Conservation (phyloP, 2,113 vertebrate species). For the Acanthisitta chloris region DNA sequence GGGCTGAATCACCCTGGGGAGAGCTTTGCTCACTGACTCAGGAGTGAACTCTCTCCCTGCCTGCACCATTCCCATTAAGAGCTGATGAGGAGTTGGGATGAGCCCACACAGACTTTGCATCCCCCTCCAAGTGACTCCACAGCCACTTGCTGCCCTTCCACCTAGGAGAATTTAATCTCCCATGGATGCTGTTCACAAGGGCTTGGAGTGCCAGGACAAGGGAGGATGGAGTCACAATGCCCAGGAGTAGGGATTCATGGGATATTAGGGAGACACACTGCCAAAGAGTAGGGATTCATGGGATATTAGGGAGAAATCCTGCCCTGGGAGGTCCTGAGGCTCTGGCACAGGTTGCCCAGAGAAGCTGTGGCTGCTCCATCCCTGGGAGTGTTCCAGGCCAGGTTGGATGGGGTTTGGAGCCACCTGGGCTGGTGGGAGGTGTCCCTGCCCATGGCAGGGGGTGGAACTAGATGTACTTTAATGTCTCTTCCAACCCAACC, state of each 20-base stretch:
- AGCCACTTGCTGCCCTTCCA: neutral
- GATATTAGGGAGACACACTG: neutral
- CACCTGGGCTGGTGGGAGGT: rapidly evolving
- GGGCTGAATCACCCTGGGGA: neutral
- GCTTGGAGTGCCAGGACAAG: neutral
- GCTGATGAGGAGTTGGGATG: rapidly evolving
- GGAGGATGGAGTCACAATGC: neutral
- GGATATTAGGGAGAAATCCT: neutral
- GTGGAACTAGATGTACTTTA: neutral
- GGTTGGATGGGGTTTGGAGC: neutral
- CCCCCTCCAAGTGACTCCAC: neutral
- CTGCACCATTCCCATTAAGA: rapidly evolving
- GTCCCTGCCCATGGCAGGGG: neutral
- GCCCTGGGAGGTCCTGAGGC: neutral
- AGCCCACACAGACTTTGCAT: rapidly evolving
- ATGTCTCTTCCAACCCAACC: neutral
- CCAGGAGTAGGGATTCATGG: neutral
- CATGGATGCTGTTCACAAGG: neutral
- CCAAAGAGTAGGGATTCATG: neutral
- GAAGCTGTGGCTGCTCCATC: neutral
- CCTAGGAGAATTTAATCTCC: neutral
- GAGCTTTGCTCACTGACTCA: neutral
- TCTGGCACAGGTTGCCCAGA: neutral
- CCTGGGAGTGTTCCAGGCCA: neutral
- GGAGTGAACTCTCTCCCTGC: neutral